Conservation (phyloP, 2,797 vertebrate genomes). For the Vipera latastei region DNA sequence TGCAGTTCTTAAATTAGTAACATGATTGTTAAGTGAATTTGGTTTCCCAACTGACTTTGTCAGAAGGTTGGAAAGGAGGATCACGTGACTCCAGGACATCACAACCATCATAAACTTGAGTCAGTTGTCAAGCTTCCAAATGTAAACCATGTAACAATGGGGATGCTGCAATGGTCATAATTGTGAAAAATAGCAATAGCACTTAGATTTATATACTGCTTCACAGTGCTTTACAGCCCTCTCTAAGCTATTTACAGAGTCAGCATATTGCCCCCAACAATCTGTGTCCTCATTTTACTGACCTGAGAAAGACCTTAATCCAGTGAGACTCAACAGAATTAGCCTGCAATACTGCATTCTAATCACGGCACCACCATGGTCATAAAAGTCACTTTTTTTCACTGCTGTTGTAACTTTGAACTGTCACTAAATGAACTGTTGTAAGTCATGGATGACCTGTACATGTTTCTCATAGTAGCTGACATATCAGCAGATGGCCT, state of each 20-base stretch:
- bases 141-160: background rate
- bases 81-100: background rate
- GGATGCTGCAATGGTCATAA: background rate
- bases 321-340: background rate
- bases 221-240: background rate
- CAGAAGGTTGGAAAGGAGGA: background rate
- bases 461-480: background rate
- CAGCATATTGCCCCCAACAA: background rate
- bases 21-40: background rate
- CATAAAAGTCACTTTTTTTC: background rate
- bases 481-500: background rate
- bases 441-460: background rate
- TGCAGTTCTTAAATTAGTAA: background rate
- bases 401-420: background rate
- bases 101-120: too few relatives aligned
- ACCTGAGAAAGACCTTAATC: background rate
- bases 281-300: background rate
- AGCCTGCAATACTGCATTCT: background rate
- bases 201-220: background rate
- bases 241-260: background rate
- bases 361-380: background rate
- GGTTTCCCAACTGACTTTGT: background rate
- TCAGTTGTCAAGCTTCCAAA: too few relatives aligned
- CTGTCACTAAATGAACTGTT: background rate
- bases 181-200: background rate